phyloP scores from a whole-genome alignment of 2,113 vertebrate genomes.

The Tragulus kanchil region DNA sequence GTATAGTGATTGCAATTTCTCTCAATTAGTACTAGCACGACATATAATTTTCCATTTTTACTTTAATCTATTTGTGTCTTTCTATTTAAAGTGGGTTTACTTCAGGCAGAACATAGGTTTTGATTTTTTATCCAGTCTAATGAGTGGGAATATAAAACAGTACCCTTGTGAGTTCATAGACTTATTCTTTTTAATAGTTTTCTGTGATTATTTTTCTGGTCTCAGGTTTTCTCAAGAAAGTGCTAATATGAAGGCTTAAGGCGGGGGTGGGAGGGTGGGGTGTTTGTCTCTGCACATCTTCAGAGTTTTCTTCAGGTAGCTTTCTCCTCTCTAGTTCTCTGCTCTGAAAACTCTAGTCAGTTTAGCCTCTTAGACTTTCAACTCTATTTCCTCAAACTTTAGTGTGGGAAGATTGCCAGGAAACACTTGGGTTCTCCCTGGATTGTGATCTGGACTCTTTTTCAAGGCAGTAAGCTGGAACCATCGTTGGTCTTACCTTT shows the following conservation, averaged over 20 bases:
- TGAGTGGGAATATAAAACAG: neutral
- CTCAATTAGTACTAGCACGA: neutral
- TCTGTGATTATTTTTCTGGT: neutral
- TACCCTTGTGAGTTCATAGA: neutral
- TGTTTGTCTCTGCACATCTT: neutral
- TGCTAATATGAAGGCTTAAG: neutral
- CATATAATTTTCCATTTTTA: neutral
- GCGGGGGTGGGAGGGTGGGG: rapidly evolving
- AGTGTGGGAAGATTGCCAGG: neutral
- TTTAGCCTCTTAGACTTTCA: neutral
- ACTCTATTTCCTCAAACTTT: neutral
- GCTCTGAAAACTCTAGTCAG: neutral
- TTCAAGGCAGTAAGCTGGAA: neutral
- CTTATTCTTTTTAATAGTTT: neutral
- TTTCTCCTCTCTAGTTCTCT: neutral
- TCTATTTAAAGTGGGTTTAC: conserved; percentile 19
- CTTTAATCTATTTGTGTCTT: neutral
- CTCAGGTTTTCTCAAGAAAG: neutral
- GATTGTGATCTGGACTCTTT: neutral
- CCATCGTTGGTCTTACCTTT: neutral
- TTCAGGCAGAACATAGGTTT: neutral
- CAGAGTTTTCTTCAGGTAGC: neutral
- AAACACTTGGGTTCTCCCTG: neutral
- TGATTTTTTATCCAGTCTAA: neutral
- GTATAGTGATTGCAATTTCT: neutral